These are phyloP conservation scores for Pseudomugil gertrudae DNA, from an alignment of 2,797 vertebrate species.

Conservation along the genomic window DNA sequence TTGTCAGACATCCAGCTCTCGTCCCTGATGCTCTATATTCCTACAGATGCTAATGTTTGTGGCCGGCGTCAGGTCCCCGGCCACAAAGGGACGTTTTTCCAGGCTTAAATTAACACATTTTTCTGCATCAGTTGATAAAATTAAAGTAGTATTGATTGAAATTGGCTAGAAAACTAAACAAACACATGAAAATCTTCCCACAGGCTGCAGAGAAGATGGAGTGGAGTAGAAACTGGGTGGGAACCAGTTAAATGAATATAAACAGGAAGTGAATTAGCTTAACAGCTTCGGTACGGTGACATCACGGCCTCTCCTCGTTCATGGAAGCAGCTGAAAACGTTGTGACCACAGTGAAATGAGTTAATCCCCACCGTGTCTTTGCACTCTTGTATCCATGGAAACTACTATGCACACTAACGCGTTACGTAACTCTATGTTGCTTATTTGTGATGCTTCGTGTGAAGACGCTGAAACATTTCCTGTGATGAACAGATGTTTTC, in stretches of 20 bases:
- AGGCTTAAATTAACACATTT: neutral
- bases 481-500: neutral
- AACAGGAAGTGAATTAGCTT: neutral
- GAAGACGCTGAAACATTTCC: too few species aligned
- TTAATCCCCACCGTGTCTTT: neutral
- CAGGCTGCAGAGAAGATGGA: too few species aligned
- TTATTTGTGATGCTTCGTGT: too few species aligned
- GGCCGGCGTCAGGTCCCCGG: neutral
- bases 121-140: too few species aligned
- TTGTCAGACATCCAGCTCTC: conserved; percentile 34
- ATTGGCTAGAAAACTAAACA: too few species aligned
- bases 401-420: neutral
- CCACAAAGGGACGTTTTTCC: neutral
- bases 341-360: neutral
- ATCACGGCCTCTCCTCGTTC: neutral
- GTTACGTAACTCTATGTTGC: neutral
- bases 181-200: too few species aligned
- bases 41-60: conserved; percentile 35
- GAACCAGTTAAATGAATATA: neutral
- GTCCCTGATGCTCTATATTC: conserved; percentile 27
- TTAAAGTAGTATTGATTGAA: too few species aligned
- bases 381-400: conserved; percentile 1
- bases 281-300: neutral
- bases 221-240: neutral
- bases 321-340: neutral